phyloP scores from a whole-genome alignment of 2,888 invertebrate genomes.

The Hedya salicella region DNA sequence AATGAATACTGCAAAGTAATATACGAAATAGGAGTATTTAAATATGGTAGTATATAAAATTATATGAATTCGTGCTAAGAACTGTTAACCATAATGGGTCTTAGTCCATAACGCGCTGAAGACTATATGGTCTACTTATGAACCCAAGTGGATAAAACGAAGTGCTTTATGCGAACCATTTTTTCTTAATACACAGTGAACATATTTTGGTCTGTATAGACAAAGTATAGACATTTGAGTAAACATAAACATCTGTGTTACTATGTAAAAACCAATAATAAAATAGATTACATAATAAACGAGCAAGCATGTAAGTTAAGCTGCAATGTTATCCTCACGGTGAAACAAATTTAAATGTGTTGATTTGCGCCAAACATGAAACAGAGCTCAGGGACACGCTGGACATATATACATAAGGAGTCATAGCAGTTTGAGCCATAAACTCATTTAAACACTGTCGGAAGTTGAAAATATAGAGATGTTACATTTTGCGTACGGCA shows the following conservation, averaged over 20 bases:
- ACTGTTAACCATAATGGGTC: neutral
- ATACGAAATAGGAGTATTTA: too few relatives aligned
- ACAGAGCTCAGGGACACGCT: slow-evolving; percentile 63
- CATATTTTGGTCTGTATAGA: neutral
- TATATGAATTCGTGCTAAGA: neutral
- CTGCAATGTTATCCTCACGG: slow-evolving; percentile 48
- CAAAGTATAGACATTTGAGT: neutral
- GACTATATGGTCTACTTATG: neutral
- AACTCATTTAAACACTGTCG: slow-evolving; percentile 52
- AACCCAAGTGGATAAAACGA: neutral
- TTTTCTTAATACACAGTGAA: neutral
- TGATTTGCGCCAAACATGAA: slow-evolving; percentile 59
- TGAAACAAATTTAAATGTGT: slow-evolving; percentile 55
- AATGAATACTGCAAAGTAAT: too few relatives aligned
- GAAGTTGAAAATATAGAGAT: slow-evolving; percentile 52
- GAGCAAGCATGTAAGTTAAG: slow-evolving; percentile 42
- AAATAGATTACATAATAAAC: slow-evolving; percentile 30
- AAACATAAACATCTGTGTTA: neutral
- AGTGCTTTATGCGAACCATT: neutral
- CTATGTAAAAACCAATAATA: neutral
- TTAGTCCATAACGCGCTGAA: neutral
- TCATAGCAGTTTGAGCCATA: slow-evolving; percentile 59
- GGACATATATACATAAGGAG: slow-evolving; percentile 41
- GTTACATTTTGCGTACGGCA: slow-evolving; percentile 59
- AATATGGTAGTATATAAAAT: too few relatives aligned